Evolutionary conservation across 2,113 vertebrate species (phyloP).

Genomic region (Cnemophilus loriae): DNA sequence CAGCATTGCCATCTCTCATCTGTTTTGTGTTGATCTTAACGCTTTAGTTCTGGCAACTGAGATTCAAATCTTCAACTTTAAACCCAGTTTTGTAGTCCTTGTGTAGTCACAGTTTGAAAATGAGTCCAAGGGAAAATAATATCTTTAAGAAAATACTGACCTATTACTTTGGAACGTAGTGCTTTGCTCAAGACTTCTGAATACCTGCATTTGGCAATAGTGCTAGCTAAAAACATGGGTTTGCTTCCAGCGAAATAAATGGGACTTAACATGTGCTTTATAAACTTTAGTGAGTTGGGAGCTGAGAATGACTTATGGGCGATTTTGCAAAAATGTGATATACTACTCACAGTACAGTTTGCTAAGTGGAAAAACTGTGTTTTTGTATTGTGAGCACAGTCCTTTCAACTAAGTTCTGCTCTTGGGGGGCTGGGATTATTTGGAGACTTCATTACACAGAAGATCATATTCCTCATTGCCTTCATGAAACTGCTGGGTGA

Average conservation of each 20-base stretch:
- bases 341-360: neutral
- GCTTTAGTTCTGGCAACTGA: neutral
- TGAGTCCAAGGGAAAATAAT: neutral
- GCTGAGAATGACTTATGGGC: neutral
- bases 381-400: neutral
- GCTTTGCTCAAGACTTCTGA: neutral
- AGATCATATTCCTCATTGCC: neutral
- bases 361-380: neutral
- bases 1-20: neutral
- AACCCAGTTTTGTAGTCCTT: neutral
- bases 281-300: neutral
- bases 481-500: neutral
- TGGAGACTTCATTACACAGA: neutral
- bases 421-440: neutral
- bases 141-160: neutral
- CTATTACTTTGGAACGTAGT: neutral
- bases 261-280: neutral
- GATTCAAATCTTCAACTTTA: neutral
- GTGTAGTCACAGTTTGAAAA: neutral
- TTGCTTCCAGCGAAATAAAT: neutral
- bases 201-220: neutral
- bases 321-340: neutral
- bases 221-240: neutral
- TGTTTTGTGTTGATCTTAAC: constrained; percentile 27
- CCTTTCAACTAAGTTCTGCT: neutral